phyloP scores from a whole-genome alignment of 2,888 invertebrate genomes.

The Acanthopleura granulata region DNA sequence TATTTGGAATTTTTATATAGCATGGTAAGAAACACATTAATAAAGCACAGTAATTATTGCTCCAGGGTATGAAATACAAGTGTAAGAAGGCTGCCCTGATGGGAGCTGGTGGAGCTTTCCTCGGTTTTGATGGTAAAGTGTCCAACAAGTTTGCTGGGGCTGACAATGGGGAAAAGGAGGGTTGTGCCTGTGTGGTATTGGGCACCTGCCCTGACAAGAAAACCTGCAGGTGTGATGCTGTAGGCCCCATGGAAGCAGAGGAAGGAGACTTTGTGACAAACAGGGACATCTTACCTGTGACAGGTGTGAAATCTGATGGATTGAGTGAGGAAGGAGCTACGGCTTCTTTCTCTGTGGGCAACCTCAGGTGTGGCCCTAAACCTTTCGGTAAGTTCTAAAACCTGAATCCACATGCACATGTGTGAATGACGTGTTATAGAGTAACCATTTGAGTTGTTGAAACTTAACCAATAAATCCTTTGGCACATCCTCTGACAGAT shows the following conservation, averaged over 20 bases:
- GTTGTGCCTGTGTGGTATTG: conserved; percentile 45
- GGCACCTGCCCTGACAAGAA: conserved; percentile 41
- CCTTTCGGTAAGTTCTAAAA: conserved; percentile 45
- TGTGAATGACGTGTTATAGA: no score
- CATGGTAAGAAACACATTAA: no score
- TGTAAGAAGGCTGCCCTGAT: conserved; percentile 4
- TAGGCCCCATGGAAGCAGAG: conserved; percentile 30
- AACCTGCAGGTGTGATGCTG: conserved; percentile 50
- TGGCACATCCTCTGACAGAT: no score
- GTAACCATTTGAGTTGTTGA: no score
- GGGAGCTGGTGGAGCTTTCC: neutral
- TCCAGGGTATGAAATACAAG: conserved; percentile 12
- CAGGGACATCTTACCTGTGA: conserved; percentile 39
- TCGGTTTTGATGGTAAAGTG: neutral
- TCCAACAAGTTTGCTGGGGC: conserved; percentile 45
- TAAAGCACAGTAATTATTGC: no score
- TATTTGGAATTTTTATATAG: no score
- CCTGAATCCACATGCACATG: no score
- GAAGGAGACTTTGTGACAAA: conserved; percentile 45
- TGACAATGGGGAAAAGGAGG: conserved; percentile 29
- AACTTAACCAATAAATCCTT: no score
- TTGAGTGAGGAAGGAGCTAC: conserved; percentile 27
- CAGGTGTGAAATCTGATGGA: conserved; percentile 32
- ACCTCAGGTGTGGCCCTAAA: conserved; percentile 36
- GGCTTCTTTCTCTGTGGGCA: conserved; percentile 30